Evolutionary conservation across 2,888 invertebrate genomes (phyloP), one percentile per base, ranked within the genome.

Genomic region (Dicycla oo): DNA sequence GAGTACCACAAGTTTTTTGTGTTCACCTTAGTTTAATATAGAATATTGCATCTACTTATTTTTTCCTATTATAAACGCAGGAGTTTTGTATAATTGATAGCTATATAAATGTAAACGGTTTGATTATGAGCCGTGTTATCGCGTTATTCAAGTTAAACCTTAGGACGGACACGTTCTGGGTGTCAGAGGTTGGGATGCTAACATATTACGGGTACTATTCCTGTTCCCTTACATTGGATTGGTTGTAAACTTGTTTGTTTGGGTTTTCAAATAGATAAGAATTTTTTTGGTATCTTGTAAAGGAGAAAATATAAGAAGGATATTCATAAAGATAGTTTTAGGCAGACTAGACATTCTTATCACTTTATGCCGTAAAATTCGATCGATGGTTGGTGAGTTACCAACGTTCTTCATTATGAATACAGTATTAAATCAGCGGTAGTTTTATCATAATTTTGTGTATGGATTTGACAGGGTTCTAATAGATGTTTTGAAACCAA

Each of bases 111-210:
- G 49, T 43, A 64, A 75, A 65, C 20, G n/a, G 20, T 23, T 53
- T 43, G n/a, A 49, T 43, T 23, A 47, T 61, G 26, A 38, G 26
- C 20, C 47, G n/a, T 74, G 62, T 30, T 80, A 62, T 79, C 40
- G 45, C 15, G 30, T 53, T 73, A 62, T 62, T 65, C 45, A 56
- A 66, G 65, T 64, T 64, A 45, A 79, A 60, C 54, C 80, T 51
- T 47, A 34, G 64, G 26, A 54, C 45, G 60, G 49, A 54, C 73
- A 73, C 60, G 65, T 79, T 73, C 43, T 23, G 38, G 51, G 65
- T 65, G 73, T 64, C 54, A 73, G 64, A 64, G 80, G 80, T 79
- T 61, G 73, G 45, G 56, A 61, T 65, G 61, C 20, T 51, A 65
- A 64, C 54, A 79, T 62, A 63, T 62, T 58, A 58, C n/a, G 40